Evolutionary conservation across 2,797 vertebrate species (phyloP).

Genomic region (Sternotherus odoratus): DNA sequence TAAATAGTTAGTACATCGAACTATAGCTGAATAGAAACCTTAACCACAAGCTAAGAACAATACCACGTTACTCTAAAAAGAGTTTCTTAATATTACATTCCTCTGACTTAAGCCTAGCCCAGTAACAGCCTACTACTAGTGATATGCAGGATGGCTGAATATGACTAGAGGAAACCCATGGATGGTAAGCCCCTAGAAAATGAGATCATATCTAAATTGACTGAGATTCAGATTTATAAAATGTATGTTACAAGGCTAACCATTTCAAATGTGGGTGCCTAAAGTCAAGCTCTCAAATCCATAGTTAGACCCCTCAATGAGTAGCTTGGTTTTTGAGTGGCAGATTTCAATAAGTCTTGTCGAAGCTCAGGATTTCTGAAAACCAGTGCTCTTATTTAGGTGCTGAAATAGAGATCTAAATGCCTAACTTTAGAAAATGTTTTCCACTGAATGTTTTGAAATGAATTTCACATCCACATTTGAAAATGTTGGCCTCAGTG

Average conservation of each 20-base stretch:
- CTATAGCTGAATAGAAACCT: background rate
- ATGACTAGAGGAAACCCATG: background rate
- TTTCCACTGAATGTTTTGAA: no score
- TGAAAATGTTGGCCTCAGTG: background rate
- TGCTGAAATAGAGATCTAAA: conserved; percentile 16
- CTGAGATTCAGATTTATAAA: background rate
- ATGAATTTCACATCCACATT: background rate
- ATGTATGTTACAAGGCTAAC: background rate
- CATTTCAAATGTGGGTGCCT: background rate
- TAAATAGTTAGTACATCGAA: background rate
- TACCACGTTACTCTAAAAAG: background rate
- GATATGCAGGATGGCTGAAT: background rate
- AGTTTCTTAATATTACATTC: background rate
- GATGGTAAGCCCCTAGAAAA: background rate
- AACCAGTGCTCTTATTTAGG: conserved; percentile 14
- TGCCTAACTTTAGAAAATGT: background rate
- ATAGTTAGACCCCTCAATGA: background rate
- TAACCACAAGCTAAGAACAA: background rate
- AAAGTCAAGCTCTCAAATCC: background rate
- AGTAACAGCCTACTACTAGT: background rate
- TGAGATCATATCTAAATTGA: background rate
- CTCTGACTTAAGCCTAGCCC: background rate
- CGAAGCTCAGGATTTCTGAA: conserved; percentile 21
- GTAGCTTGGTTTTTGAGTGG: background rate
- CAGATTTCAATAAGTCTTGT: conserved; percentile 17